Conservation (phyloP, 2,888 invertebrate genomes). For the Ernsta delagoae region DNA sequence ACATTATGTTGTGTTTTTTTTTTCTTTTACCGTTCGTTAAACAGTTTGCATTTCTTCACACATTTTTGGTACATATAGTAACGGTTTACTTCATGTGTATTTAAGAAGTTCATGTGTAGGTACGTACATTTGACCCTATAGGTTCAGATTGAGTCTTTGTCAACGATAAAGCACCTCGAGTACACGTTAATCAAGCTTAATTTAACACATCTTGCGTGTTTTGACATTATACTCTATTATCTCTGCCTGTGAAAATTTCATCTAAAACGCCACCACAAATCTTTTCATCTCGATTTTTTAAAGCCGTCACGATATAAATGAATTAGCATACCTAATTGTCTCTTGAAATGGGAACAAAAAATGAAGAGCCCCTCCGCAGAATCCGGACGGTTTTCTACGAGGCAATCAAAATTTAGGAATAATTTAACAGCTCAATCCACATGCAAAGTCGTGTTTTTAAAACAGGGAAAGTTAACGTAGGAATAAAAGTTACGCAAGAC, state of each 20-base stretch:
- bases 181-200: too few species aligned
- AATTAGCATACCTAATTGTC: slow-evolving; percentile 82
- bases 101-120: too few species aligned
- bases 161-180: too few species aligned
- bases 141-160: too few species aligned
- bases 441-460: slow-evolving; percentile 64
- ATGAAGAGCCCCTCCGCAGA: slow-evolving; percentile 63
- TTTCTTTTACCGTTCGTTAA: background rate
- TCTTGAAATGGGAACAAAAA: slow-evolving; percentile 72
- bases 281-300: slow-evolving; percentile 62
- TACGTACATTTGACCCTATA: too few species aligned
- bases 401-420: slow-evolving; percentile 78
- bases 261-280: slow-evolving; percentile 61
- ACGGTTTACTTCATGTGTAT: too few species aligned
- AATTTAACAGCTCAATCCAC: slow-evolving; percentile 70
- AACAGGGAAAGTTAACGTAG: slow-evolving; percentile 59
- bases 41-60: background rate
- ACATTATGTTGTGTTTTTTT: slow-evolving; percentile 9
- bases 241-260: slow-evolving; percentile 45
- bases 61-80: background rate
- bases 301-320: slow-evolving; percentile 74
- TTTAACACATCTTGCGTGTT: background rate
- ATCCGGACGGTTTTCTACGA: slow-evolving; percentile 69
- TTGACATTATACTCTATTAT: slow-evolving; percentile 26
- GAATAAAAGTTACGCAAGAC: slow-evolving; percentile 61